phyloP scores from a whole-genome alignment of 2,797 vertebrate species.

The Sebastes steindachneri region DNA sequence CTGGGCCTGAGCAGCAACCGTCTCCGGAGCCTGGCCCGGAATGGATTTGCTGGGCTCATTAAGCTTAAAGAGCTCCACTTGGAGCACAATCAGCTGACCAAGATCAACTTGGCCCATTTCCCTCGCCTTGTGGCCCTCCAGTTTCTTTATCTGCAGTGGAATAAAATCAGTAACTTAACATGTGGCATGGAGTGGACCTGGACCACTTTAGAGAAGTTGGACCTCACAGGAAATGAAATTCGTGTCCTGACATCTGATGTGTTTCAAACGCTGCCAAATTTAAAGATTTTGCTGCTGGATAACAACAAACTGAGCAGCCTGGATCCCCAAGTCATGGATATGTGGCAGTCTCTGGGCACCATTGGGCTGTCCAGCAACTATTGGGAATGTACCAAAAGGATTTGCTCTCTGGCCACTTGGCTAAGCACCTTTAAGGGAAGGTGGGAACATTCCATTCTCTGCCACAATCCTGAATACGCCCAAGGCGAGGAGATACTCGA shows the following conservation, averaged over 20 bases:
- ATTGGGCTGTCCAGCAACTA: constrained; percentile 96
- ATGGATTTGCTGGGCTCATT: constrained; percentile 98
- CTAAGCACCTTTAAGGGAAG: constrained; percentile 95
- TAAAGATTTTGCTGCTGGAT: constrained; percentile 96
- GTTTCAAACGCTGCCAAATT: constrained; percentile 97
- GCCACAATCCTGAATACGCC: constrained; percentile 95
- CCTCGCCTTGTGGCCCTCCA: constrained; percentile 96
- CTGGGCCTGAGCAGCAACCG: constrained; percentile 98
- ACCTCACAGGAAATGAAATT: constrained; percentile 96
- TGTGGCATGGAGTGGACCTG: constrained; percentile 99
- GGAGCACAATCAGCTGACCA: constrained; percentile 99
- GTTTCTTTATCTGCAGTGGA: constrained; percentile 97
- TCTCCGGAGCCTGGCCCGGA: constrained; percentile 96
- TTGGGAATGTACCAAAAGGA: constrained; percentile 98
- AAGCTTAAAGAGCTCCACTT: constrained; percentile 98
- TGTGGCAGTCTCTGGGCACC: constrained; percentile 90
- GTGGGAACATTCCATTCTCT: constrained; percentile 98
- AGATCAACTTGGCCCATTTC: constrained; percentile 99
- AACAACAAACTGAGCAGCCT: constrained; percentile 96
- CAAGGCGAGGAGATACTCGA: constrained; percentile 99
- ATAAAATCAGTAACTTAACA: constrained; percentile 98
- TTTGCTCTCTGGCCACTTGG: constrained; percentile 96
- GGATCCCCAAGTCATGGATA: constrained; percentile 90
- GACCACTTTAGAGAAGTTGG: constrained; percentile 96
- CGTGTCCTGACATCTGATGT: constrained; percentile 91